Base-by-base conservation (phyloP, 1,140 invertebrate genomes). In the Nasonia vitripennis region DNA sequence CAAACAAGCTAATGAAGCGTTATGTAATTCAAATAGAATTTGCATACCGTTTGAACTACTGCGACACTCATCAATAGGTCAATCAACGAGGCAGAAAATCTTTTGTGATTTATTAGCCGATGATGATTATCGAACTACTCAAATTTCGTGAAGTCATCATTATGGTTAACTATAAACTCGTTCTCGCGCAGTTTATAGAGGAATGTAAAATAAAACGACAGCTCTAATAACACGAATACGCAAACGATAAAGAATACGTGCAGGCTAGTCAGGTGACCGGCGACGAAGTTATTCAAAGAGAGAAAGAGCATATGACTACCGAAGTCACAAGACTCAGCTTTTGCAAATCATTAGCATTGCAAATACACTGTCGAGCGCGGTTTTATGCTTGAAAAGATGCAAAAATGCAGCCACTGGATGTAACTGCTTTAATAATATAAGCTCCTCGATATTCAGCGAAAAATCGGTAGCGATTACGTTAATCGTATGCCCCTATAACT, bases 281-380 rank as follows among this genome's bases (percentile, higher is more conserved):
- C 14, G 48, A 20, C 55, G 20, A 62, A 62, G 55, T 62, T 20
- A 20, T 20, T 62, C 14, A 14, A 1, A 62, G 55, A 20, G 20
- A 62, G 55, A 62, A 0, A 17, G 34, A 48, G 20, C 75, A 78
- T 55, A 48, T 78, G 75, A 78, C 45, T 55, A n/a, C 6, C 31
- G 37, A 34, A 78, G 75, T 78, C 75, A 51, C 75, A 55, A 78
- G 75, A 41, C 73, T 34, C 27, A 1, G 17, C 37, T 75, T 75
- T 23, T 51, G 9, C 75, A 51, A 37, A 51, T 51, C 9, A 78
- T 78, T 78, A 23, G 48, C 75, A 78, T 78, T 55, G 75, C 75
- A 78, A 78, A 78, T 75, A 75, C 4, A 67, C n/a, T 67, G 62
- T 67, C 68, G 7, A n/a, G 20, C 2, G 48, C 14, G 12, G 7